These are phyloP conservation scores for Solenopsis fugax DNA, from an alignment of 1,140 invertebrate species.

Conservation along the genomic window DNA sequence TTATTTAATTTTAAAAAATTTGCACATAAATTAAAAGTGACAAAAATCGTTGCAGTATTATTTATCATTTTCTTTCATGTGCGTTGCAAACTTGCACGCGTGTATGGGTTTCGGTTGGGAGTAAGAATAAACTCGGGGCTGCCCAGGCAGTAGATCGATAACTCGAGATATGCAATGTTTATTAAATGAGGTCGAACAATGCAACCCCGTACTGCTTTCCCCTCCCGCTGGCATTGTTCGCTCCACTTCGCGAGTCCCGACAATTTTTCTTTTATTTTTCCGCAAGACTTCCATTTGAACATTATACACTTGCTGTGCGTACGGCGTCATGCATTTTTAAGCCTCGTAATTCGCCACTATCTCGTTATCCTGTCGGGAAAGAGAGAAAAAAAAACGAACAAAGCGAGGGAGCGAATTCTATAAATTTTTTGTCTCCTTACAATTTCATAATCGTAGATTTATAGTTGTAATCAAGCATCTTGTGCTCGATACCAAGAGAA, in stretches of 20 bases:
- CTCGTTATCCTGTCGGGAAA: background rate
- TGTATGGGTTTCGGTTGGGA: background rate
- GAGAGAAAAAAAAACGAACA: background rate
- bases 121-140: slow-evolving; percentile 10
- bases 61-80: background rate
- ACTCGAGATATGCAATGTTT: slow-evolving; percentile 25
- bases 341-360: background rate
- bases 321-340: slow-evolving; percentile 13
- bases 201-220: background rate
- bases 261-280: slow-evolving; percentile 31
- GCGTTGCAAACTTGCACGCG: background rate
- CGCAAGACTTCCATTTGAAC: background rate
- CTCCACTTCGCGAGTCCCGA: background rate
- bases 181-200: slow-evolving; percentile 15
- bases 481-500: background rate
- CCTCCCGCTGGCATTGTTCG: background rate
- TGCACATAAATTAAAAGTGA: slow-evolving; percentile 13
- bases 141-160: background rate
- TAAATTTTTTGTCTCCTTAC: background rate
- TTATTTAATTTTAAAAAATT: background rate
- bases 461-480: background rate
- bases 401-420: background rate
- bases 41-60: background rate
- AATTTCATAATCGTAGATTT: background rate
- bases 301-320: slow-evolving; percentile 13